Conservation (phyloP, 2,797 vertebrate species). For the Platyrinchus mystaceus region DNA sequence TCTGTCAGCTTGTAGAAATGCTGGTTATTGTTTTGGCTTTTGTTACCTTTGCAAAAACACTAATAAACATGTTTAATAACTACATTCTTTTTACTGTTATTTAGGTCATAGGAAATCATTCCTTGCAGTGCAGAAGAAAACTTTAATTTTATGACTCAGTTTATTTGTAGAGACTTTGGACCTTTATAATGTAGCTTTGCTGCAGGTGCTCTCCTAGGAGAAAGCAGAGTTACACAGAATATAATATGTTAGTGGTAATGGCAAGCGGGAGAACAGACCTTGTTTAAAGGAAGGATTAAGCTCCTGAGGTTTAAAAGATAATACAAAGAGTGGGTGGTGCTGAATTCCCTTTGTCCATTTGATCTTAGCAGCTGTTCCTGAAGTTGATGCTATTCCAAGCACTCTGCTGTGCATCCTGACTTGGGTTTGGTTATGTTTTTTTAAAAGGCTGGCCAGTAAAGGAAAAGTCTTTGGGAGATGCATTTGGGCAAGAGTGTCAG, state of each 20-base stretch:
- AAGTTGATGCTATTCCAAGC: constrained; percentile 55
- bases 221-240: not conserved
- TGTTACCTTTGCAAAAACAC: not conserved
- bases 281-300: constrained; percentile 21
- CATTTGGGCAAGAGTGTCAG: not conserved
- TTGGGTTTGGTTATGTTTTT: not conserved
- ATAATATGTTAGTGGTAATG: not conserved
- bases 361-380: constrained; percentile 76
- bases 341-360: constrained; percentile 64
- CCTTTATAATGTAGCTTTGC: not conserved
- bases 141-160: not conserved
- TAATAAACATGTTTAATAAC: not conserved
- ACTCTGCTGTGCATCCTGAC: constrained; percentile 24
- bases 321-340: constrained; percentile 24
- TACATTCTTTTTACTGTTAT: not conserved
- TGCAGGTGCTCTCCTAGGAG: not conserved
- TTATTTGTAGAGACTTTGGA: not conserved
- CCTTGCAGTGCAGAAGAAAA: not conserved
- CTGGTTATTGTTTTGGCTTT: not conserved
- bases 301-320: constrained; percentile 64
- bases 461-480: not conserved
- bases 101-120: not conserved
- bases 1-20: not conserved
- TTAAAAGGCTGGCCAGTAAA: not conserved
- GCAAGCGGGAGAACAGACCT: not conserved